Conservation (phyloP, 2,888 invertebrate genomes). For the Chloroclysta siterata region DNA sequence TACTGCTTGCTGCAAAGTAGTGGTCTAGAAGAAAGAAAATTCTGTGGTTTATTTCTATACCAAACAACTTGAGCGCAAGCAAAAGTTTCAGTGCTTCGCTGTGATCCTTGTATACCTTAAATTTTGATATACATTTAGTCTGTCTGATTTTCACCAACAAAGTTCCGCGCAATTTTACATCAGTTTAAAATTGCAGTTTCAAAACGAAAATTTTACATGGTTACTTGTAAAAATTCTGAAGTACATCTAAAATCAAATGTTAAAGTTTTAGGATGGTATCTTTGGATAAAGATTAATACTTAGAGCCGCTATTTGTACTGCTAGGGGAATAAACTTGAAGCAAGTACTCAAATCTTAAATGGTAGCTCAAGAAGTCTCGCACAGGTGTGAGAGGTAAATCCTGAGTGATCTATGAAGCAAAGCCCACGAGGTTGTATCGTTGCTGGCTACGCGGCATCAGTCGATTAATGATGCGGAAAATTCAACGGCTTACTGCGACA, state of each 20-base stretch:
- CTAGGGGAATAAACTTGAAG: background rate
- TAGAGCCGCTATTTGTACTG: background rate
- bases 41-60: slow-evolving; percentile 1
- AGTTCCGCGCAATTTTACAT: too few relatives aligned
- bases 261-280: too few relatives aligned
- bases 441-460: slow-evolving; percentile 44
- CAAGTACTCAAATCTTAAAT: slow-evolving; percentile 8
- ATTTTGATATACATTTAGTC: too few relatives aligned
- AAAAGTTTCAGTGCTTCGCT: background rate
- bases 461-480: slow-evolving; percentile 74
- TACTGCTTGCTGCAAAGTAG: slow-evolving; percentile 12
- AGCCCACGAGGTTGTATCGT: slow-evolving; percentile 52
- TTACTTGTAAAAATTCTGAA: too few relatives aligned
- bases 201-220: too few relatives aligned
- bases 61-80: background rate
- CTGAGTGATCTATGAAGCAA: slow-evolving; percentile 56
- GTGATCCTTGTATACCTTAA: too few relatives aligned
- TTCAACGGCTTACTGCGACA: slow-evolving; percentile 56
- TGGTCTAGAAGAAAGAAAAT: background rate
- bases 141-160: too few relatives aligned
- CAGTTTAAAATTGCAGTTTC: too few relatives aligned
- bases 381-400: slow-evolving; percentile 48
- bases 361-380: slow-evolving; percentile 31
- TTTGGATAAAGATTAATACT: background rate
- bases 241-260: too few relatives aligned